Evolutionary conservation across 2,797 vertebrate genomes (phyloP).

Genomic region (Urocyon cinereoargenteus): DNA sequence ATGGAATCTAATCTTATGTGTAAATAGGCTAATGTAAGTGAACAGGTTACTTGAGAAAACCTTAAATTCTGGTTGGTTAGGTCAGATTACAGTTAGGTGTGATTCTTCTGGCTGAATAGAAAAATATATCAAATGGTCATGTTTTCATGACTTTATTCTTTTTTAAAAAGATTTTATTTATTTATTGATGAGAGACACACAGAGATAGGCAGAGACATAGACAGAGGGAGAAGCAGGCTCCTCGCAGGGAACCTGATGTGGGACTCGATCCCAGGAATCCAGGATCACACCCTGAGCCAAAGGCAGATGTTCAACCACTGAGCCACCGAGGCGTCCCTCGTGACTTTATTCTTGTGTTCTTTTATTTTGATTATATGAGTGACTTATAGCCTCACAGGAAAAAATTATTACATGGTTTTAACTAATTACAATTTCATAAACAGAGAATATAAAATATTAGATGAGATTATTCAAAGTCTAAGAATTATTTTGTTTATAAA

Average conservation of each 20-base stretch:
- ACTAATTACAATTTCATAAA: constrained; percentile 25
- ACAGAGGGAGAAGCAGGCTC: too few relatives aligned
- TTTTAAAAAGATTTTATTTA: too few relatives aligned
- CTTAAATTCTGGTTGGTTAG: not conserved
- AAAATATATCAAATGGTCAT: not conserved
- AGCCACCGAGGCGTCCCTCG: too few relatives aligned
- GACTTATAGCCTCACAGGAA: not conserved
- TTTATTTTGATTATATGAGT: constrained; percentile 35
- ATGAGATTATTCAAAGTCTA: not conserved
- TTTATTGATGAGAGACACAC: too few relatives aligned
- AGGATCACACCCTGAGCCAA: too few relatives aligned
- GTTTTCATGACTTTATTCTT: not conserved
- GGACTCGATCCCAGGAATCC: too few relatives aligned
- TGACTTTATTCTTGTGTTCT: not conserved
- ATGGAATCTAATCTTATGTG: not conserved
- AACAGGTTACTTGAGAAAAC: constrained; percentile 2
- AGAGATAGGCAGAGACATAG: too few relatives aligned
- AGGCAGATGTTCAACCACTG: too few relatives aligned
- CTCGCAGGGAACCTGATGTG: too few relatives aligned
- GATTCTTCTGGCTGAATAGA: not conserved
- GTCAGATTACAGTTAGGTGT: not conserved
- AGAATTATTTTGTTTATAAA: constrained; percentile 12
- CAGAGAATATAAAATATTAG: not conserved
- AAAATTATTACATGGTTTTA: constrained; percentile 10
- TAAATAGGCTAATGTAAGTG: not conserved